Evolutionary conservation across 2,797 vertebrate genomes (phyloP).

Genomic region (Loris lydekkerianus): DNA sequence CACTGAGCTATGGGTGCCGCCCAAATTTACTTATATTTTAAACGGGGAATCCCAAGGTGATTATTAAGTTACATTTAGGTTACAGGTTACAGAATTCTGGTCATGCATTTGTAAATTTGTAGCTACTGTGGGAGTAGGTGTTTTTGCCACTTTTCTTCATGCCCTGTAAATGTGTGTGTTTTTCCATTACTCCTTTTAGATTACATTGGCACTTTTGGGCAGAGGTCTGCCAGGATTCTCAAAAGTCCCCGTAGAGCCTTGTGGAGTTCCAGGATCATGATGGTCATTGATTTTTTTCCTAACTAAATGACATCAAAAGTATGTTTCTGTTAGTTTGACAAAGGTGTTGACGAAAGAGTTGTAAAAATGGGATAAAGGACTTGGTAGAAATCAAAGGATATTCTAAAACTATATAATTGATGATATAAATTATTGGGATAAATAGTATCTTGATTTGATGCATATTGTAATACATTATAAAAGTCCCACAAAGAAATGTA

Average conservation of each 20-base stretch:
- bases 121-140: background rate
- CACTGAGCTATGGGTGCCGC: too few relatives aligned
- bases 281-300: background rate
- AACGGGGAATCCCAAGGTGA: background rate
- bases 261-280: background rate
- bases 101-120: background rate
- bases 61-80: background rate
- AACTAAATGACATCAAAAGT: background rate
- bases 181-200: background rate
- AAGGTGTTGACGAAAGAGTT: background rate
- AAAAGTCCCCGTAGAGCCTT: background rate
- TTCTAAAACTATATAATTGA: background rate
- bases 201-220: background rate
- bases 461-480: background rate
- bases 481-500: background rate
- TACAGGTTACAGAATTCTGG: too few relatives aligned
- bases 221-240: background rate
- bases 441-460: constrained; percentile 4
- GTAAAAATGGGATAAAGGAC: background rate
- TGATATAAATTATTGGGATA: background rate
- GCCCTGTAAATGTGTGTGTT: background rate
- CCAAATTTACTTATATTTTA: constrained; percentile 40
- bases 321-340: background rate
- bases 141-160: background rate
- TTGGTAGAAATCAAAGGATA: background rate